Percentiles rank a stretch among this genome's conserved stretches.
Conservation (phyloP, 1,140 invertebrate species). For the Xylocopa sonorina region DNA sequence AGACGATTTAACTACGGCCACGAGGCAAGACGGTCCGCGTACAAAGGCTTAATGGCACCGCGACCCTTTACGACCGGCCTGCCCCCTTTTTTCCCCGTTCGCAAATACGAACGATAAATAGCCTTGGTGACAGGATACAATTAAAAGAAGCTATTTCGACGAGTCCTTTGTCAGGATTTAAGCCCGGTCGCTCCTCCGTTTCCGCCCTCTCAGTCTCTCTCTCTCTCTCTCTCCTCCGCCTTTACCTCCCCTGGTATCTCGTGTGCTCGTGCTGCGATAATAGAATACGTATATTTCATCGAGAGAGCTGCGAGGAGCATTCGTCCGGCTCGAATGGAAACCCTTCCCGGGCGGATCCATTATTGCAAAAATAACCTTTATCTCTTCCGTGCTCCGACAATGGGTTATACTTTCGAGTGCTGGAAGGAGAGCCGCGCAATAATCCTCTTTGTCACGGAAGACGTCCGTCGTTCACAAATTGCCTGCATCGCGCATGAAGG, state of each 20-base stretch:
- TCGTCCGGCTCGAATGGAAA: constrained; percentile 16
- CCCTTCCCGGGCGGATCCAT: constrained; percentile 27
- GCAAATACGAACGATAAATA: constrained; percentile 42
- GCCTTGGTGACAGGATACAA: constrained; percentile 34
- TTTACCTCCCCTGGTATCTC: background rate
- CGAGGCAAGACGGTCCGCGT: background rate
- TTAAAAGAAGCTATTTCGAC: constrained; percentile 45
- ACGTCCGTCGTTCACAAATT: constrained; percentile 53
- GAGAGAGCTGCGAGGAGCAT: background rate
- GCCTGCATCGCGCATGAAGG: background rate
- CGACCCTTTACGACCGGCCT: constrained; percentile 15
- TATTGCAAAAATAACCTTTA: constrained; percentile 57
- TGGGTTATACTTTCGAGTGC: constrained; percentile 9
- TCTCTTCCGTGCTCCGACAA: constrained; percentile 23
- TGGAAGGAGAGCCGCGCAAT: background rate
- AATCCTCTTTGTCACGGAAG: constrained; percentile 45
- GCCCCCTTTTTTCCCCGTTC: background rate
- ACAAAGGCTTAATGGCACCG: constrained; percentile 9
- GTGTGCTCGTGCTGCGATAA: constrained; percentile 19
- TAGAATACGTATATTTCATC: constrained; percentile 29
- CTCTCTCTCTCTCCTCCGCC: too few relatives aligned
- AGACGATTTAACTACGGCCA: background rate
- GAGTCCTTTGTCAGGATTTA: constrained; percentile 42
- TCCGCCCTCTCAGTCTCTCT: too few relatives aligned
- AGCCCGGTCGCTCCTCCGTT: background rate